phyloP scores from a whole-genome alignment of 1,140 invertebrate genomes.

The Thaumatotibia leucotreta region DNA sequence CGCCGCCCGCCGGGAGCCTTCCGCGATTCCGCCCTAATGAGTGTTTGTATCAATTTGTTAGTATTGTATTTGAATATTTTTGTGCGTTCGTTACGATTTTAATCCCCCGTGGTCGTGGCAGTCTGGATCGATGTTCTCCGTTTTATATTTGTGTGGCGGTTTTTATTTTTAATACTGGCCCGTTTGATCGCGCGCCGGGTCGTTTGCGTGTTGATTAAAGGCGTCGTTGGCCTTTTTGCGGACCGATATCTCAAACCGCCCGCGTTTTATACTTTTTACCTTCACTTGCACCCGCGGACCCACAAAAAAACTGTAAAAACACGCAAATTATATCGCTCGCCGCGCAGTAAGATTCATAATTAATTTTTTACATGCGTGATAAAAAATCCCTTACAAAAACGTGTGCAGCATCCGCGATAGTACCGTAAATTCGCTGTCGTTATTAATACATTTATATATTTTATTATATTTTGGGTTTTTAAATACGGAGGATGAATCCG shows the following conservation, averaged over 20 bases:
- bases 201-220: constrained; percentile 58
- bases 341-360: constrained; percentile 5
- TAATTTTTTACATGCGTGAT: neutral
- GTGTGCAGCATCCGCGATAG: constrained; percentile 32
- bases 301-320: constrained; percentile 2
- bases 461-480: constrained; percentile 52
- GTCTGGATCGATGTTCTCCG: constrained; percentile 64
- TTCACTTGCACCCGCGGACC: constrained; percentile 16
- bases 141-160: constrained; percentile 53
- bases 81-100: constrained; percentile 72
- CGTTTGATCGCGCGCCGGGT: constrained; percentile 46
- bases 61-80: constrained; percentile 77
- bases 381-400: constrained; percentile 13
- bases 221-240: constrained; percentile 28
- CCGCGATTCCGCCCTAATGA: constrained; percentile 68
- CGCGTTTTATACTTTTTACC: constrained; percentile 16
- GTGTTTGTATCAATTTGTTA: constrained; percentile 77
- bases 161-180: constrained; percentile 46
- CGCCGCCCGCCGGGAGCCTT: constrained; percentile 41
- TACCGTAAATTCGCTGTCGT: constrained; percentile 59
- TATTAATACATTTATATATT: constrained; percentile 67
- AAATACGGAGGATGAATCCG: constrained; percentile 58
- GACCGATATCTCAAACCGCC: constrained; percentile 20
- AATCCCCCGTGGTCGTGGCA: constrained; percentile 63
- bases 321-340: constrained; percentile 7